phyloP scores from a whole-genome alignment of 2,113 vertebrate species.

The Papio anubis region DNA sequence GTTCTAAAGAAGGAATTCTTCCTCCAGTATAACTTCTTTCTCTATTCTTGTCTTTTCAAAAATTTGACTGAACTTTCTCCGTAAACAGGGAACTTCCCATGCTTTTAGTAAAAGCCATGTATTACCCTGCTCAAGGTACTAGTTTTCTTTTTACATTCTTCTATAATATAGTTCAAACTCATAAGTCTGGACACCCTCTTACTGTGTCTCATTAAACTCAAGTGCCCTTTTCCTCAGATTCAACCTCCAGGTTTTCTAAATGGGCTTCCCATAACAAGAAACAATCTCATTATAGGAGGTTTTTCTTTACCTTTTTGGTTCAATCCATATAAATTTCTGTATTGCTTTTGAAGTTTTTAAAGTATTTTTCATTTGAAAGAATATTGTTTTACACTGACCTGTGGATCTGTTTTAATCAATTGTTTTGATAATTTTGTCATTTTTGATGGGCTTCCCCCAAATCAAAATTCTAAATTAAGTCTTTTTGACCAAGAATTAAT shows the following conservation, averaged over 20 bases:
- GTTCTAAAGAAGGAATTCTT: neutral
- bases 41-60: neutral
- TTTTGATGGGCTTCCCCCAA: neutral
- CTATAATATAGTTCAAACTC: neutral
- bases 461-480: neutral
- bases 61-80: neutral
- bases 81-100: neutral
- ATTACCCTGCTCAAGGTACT: neutral
- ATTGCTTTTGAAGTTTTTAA: neutral
- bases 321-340: neutral
- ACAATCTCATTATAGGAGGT: neutral
- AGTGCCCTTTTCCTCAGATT: neutral
- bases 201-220: neutral
- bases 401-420: neutral
- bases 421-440: neutral
- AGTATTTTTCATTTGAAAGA: neutral
- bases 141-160: neutral
- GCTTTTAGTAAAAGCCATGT: neutral
- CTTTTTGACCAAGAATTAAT: neutral
- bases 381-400: neutral
- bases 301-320: neutral
- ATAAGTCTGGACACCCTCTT: neutral
- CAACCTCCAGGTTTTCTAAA: neutral
- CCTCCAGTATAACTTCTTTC: neutral
- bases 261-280: neutral